These are phyloP conservation scores for Nothobranchius kuhntae DNA, from an alignment of 2,113 vertebrate genomes.

Conservation along the genomic window DNA sequence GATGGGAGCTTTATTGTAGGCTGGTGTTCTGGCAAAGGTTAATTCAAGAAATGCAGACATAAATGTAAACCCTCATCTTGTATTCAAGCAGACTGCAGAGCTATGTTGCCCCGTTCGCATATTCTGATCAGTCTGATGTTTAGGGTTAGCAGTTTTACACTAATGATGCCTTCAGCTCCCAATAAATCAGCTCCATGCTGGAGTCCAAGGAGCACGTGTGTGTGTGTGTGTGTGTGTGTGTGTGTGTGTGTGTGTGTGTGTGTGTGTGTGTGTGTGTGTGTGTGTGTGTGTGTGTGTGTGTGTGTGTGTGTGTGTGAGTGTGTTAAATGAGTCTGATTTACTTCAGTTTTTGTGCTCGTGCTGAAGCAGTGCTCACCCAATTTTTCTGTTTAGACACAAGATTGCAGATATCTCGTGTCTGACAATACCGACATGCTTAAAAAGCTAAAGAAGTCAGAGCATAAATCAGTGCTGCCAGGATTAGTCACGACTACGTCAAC, in stretches of 20 bases:
- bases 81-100: constrained; percentile 40
- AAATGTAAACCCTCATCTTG: constrained; percentile 58
- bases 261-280: too few relatives aligned
- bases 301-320: neutral
- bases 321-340: too few relatives aligned
- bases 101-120: constrained; percentile 70
- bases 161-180: constrained; percentile 81
- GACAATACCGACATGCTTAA: too few relatives aligned
- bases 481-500: too few relatives aligned
- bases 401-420: too few relatives aligned
- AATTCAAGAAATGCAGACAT: constrained; percentile 59
- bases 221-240: neutral
- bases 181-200: constrained; percentile 77
- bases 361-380: too few relatives aligned
- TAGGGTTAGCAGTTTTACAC: constrained; percentile 76
- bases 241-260: neutral
- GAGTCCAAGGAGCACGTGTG: constrained; percentile 51
- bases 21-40: constrained; percentile 49
- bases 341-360: too few relatives aligned
- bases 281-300: neutral
- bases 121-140: constrained; percentile 78
- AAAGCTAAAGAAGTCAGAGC: too few relatives aligned
- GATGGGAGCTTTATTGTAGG: constrained; percentile 67
- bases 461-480: too few relatives aligned
- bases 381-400: too few relatives aligned